Evolutionary conservation across 2,113 vertebrate species (phyloP), one percentile per base, ranked within the genome.

Genomic region (Engystomops pustulosus): DNA sequence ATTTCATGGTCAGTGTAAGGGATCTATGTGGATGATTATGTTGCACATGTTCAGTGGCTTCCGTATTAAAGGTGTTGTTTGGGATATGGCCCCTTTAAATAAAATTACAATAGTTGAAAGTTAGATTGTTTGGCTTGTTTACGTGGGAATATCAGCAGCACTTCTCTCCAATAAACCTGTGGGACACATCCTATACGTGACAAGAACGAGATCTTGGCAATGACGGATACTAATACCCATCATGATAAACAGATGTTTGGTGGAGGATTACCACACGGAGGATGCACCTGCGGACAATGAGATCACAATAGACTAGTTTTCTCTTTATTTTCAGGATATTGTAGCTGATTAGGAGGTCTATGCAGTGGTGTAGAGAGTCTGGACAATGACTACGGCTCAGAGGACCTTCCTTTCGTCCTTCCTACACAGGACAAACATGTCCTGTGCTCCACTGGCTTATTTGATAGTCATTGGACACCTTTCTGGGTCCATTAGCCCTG

Each of bases 211-310:
- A 69, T 36, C 18, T 36, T 36, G 32, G 65, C 14, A 36, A n/a
- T 38, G 67, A 23, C 67, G n/a, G 7, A n/a, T 38, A 69, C 18
- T 41, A 69, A 38, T 69, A 38, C 34, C 65, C 30, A n/a, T 68
- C 65, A 68, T 41, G 34, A 41, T 23, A 69, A 69, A 69, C 67
- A 69, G 34, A 69, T 69, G 67, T 69, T 69, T 41, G n/a, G 67
- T 36, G 2, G 3, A 30, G 25, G 65, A 2, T 32, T 32, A 11
- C 9, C 41, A 15, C 36, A 10, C 1, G 32, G 65, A 38, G 67
- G 67, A 69, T 69, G 67, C 67, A 69, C 34, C 34, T 69, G 67
- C 20, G 23, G 34, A 69, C 67, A 69, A 69, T 69, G 67, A 69
- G 34, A 23, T 30, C 65, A 68, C 32, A 36, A 36, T 36, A n/a